Evolutionary conservation across 1,140 invertebrate species (phyloP).

Genomic region (Solenopsis fugax): DNA sequence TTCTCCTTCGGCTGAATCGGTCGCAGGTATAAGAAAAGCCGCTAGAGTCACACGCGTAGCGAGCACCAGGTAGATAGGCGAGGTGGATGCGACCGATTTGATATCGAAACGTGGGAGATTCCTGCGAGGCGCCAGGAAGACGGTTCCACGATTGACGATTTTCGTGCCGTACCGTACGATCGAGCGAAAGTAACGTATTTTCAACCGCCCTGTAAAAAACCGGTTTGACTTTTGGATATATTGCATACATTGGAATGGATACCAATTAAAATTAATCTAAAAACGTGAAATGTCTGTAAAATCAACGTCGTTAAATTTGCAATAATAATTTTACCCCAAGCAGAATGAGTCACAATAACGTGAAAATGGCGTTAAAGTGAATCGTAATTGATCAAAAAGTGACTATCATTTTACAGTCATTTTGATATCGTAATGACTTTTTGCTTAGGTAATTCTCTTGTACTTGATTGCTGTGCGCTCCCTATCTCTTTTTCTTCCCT

Average conservation of each 20-base stretch:
- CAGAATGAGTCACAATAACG: no score
- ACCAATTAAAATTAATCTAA: not conserved
- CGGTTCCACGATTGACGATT: constrained; percentile 5
- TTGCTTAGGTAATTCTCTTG: not conserved
- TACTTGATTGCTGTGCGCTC: not conserved
- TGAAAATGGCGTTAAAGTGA: no score
- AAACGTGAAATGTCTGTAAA: not conserved
- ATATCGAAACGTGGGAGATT: not conserved
- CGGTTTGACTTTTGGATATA: constrained; percentile 1
- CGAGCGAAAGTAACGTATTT: constrained; percentile 32
- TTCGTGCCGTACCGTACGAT: constrained; percentile 2
- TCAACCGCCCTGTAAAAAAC: not conserved
- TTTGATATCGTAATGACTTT: no score
- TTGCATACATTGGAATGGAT: not conserved
- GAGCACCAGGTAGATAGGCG: not conserved
- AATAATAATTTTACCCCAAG: not conserved
- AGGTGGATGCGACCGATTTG: not conserved
- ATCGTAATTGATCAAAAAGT: no score
- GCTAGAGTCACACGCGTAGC: not conserved
- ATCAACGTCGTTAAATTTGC: not conserved
- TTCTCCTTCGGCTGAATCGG: constrained; percentile 40
- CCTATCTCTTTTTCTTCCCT: not conserved
- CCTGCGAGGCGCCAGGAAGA: not conserved
- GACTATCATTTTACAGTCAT: no score
- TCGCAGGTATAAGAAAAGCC: not conserved